A percentile compares a stretch with the other conserved stretches of the same genome.
Evolutionary conservation across 2,113 vertebrate species (phyloP).

Genomic region (Lepus americanus): DNA sequence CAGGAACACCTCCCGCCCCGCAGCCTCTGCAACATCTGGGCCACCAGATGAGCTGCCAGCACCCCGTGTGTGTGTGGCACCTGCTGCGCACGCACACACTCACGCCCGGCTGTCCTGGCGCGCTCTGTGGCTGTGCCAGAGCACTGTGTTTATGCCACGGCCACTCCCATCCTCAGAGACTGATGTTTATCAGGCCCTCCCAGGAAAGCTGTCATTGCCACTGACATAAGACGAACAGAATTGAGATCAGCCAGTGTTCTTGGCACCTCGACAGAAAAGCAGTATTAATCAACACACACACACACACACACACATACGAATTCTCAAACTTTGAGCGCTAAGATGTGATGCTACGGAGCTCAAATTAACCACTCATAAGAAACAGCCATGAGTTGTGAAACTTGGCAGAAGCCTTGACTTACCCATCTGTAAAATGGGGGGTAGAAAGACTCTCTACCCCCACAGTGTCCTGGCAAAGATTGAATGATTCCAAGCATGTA

Average conservation of each 20-base stretch:
- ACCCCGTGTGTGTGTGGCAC: background rate
- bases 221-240: slow-evolving; percentile 88
- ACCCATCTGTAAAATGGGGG: background rate
- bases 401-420: background rate
- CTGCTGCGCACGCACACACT: background rate
- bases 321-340: slow-evolving; percentile 82
- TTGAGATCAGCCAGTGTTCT: slow-evolving; percentile 87
- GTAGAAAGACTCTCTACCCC: background rate
- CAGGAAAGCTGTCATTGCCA: slow-evolving; percentile 88
- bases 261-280: slow-evolving; percentile 86
- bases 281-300: slow-evolving; percentile 73
- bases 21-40: slow-evolving; percentile 70
- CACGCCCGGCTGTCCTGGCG: slow-evolving; percentile 65
- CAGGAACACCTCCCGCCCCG: slow-evolving; percentile 76
- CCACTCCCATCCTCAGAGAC: slow-evolving; percentile 87
- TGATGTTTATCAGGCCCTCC: slow-evolving; percentile 89
- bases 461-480: background rate
- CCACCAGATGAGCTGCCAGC: background rate
- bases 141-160: slow-evolving; percentile 86
- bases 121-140: slow-evolving; percentile 81
- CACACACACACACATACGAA: background rate
- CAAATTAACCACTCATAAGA: background rate
- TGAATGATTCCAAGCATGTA: background rate
- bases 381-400: background rate
- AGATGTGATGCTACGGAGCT: background rate